These are phyloP conservation scores for Periophthalmus magnuspinnatus DNA, from an alignment of 2,797 vertebrate genomes.

Conservation along the genomic window DNA sequence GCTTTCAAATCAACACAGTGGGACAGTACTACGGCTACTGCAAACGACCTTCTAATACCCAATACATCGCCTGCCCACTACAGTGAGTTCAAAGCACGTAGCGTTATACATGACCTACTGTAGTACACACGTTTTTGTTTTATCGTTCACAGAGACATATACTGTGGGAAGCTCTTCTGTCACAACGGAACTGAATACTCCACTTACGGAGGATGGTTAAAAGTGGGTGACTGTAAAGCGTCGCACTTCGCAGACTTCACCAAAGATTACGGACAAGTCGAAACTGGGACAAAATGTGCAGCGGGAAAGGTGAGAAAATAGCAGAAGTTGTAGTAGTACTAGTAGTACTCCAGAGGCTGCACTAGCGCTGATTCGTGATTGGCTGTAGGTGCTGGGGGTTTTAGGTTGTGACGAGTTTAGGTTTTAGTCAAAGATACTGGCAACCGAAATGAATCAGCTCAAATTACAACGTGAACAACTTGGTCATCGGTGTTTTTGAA, in stretches of 20 bases:
- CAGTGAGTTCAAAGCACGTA: conserved; percentile 72
- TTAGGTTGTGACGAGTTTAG: too few species aligned
- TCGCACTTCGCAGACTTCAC: conserved; percentile 62
- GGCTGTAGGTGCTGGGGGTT: too few species aligned
- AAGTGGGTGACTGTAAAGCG: conserved; percentile 68
- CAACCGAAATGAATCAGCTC: too few species aligned
- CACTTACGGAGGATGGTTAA: conserved; percentile 71
- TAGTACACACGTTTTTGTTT: not conserved
- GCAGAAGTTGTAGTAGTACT: not conserved
- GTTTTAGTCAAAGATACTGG: too few species aligned
- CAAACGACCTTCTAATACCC: conserved; percentile 43
- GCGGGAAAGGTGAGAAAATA: conserved; percentile 72
- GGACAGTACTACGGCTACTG: conserved; percentile 81
- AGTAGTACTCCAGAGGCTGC: too few species aligned
- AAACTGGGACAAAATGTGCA: conserved; percentile 84
- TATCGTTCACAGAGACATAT: conserved; percentile 71
- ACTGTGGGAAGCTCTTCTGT: conserved; percentile 91
- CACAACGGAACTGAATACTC: conserved; percentile 61
- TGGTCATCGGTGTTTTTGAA: too few species aligned
- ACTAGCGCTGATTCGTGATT: too few species aligned
- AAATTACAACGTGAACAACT: too few species aligned
- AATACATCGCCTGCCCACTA: conserved; percentile 70
- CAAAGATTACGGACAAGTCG: conserved; percentile 80
- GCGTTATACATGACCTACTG: too few species aligned
- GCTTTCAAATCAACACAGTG: conserved; percentile 77